Percentiles rank a stretch among this genome's conserved stretches.
These are phyloP conservation scores for Cephus cinctus DNA, from an alignment of 1,140 invertebrate genomes.

Conservation along the genomic window DNA sequence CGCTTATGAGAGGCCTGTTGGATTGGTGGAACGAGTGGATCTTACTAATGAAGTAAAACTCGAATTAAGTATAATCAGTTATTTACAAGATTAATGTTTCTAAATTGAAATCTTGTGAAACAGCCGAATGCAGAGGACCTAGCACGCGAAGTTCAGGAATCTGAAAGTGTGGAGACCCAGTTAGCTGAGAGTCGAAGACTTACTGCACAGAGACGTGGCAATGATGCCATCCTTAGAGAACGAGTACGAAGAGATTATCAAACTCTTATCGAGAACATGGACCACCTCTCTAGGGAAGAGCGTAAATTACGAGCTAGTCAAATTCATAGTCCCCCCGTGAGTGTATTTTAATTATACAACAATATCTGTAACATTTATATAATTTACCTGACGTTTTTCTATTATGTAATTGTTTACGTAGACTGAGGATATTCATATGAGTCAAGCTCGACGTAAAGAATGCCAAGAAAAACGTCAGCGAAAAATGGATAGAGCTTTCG, in stretches of 20 bases:
- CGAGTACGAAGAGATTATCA: constrained; percentile 54
- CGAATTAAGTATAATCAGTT: too few species aligned
- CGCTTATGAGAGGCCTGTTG: constrained; percentile 34
- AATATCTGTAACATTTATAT: constrained; percentile 1
- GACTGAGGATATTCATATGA: constrained; percentile 10
- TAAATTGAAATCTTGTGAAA: not conserved
- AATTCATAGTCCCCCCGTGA: constrained; percentile 27
- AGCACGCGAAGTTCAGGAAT: constrained; percentile 31
- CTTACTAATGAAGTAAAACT: constrained; percentile 38
- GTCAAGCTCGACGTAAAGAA: constrained; percentile 28
- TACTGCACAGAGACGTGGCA: constrained; percentile 44
- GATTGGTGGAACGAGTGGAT: constrained; percentile 42
- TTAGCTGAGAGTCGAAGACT: constrained; percentile 27
- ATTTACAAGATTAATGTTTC: too few species aligned
- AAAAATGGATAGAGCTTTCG: constrained; percentile 37
- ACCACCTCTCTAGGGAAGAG: constrained; percentile 38
- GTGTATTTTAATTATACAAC: constrained; percentile 8
- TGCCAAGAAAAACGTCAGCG: constrained; percentile 30
- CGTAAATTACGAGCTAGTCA: constrained; percentile 42
- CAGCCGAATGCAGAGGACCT: constrained; percentile 43
- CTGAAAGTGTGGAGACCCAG: constrained; percentile 24
- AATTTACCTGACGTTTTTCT: constrained; percentile 1
- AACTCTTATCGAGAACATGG: constrained; percentile 48
- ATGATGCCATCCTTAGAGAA: constrained; percentile 54
- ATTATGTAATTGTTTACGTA: not conserved